Evolutionary conservation across 2,797 vertebrate species (phyloP), one percentile per base, ranked within the genome.

Genomic region (Hozukius guyotensis): DNA sequence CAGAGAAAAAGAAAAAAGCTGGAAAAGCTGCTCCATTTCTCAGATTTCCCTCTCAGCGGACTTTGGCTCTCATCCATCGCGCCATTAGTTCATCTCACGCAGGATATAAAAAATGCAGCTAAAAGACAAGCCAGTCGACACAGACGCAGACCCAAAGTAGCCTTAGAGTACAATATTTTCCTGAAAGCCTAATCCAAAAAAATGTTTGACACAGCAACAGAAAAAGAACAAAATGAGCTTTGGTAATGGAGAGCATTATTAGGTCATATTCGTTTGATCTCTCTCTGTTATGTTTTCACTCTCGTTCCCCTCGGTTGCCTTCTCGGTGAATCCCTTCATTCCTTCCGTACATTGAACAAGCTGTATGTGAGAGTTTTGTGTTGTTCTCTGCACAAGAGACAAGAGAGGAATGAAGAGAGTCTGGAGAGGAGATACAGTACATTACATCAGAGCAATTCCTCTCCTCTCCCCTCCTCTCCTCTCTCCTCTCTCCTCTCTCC

Each of bases 61-160:
- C 10, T 61, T 79, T 56, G 59, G 75, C 81, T 91, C 84, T 73
- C 55, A 76, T 81, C 74, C 77, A 72, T 60, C 2, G 2, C 49
- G 64, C 72, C 75, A 78, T 85, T 80, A 75, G 75, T 72, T 85
- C 18, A 75, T 72, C 64, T 74, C 57, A 73, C 20, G 1, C 25
- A 71, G 20, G 59, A 68, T 55, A 61, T 73, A 42, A 84, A 86
- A 85, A 76, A 77, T 68, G 66, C 71, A 72, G 64, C 81, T 65
- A 36, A 72, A 72, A 73, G 53, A 69, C 65, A 75, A 25, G 22
- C 65, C 34, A 62, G 32, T 20, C 52, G 20, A 20, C 36, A 24
- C 42, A 71, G 67, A 57, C 7, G 4, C 32, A 65, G 72, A 61
- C 57, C 56, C 56, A 42, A 70, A 70, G 62, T 64, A 61, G 56